Percentiles rank a stretch among this genome's conserved stretches.
Evolutionary conservation across 2,113 vertebrate species (phyloP).

Genomic region (Axis porcinus): DNA sequence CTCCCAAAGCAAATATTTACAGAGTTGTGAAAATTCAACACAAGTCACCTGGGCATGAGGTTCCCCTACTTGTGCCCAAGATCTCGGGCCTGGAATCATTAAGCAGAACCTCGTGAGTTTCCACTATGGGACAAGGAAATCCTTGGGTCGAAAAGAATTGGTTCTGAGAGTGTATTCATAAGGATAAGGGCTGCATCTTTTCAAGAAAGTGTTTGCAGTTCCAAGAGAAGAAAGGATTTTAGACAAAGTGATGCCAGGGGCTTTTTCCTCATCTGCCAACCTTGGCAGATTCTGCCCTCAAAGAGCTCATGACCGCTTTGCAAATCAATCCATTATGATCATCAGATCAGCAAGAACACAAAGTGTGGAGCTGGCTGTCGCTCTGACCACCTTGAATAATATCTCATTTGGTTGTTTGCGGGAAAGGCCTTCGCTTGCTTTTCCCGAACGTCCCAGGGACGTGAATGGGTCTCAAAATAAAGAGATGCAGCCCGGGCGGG

Average conservation of each 20-base stretch:
- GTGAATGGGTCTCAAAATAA: constrained; percentile 13
- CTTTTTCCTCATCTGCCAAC: not conserved
- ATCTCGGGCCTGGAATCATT: not conserved
- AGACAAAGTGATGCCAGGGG: not conserved
- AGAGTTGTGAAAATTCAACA: constrained; percentile 66
- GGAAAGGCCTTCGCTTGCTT: not conserved
- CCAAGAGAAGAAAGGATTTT: not conserved
- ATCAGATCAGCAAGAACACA: not conserved
- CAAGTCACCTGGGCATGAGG: constrained; percentile 38
- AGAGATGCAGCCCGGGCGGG: not conserved
- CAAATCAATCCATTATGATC: not conserved
- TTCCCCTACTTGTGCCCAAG: constrained; percentile 2
- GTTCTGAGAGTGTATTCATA: not conserved
- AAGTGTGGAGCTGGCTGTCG: not conserved
- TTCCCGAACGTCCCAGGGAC: not conserved
- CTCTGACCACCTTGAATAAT: not conserved
- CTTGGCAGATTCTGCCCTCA: not conserved
- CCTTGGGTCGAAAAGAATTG: not conserved
- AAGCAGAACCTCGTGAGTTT: not conserved
- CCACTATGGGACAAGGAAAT: not conserved
- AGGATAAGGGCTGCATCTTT: not conserved
- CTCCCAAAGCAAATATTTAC: constrained; percentile 68
- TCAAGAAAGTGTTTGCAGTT: not conserved
- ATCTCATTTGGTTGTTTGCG: not conserved
- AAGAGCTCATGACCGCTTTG: rapidly evolving